These are phyloP conservation scores for Aegithalos caudatus DNA, from an alignment of 2,113 vertebrate genomes.

Conservation along the genomic window DNA sequence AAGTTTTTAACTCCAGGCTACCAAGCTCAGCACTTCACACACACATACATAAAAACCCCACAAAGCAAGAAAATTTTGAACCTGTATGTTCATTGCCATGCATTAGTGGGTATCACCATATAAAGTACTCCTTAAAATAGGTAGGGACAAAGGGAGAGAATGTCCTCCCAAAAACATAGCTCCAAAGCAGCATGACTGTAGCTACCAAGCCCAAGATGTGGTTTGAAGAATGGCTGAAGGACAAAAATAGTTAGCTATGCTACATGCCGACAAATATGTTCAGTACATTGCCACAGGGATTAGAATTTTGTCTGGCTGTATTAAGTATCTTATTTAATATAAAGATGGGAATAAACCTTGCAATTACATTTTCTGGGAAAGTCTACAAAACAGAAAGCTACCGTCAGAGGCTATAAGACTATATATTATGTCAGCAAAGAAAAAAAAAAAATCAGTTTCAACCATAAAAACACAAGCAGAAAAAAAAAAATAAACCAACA, in stretches of 20 bases:
- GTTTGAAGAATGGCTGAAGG: constrained; percentile 25
- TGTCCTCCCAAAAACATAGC: background rate
- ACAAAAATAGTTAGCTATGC: constrained; percentile 32
- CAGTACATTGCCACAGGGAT: constrained; percentile 26
- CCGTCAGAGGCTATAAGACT: background rate
- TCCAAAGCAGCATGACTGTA: background rate
- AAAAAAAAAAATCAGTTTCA: background rate
- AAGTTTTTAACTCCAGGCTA: background rate
- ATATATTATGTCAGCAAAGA: background rate
- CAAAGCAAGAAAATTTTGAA: background rate
- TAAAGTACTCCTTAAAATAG: background rate
- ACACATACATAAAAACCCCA: background rate
- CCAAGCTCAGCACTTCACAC: background rate
- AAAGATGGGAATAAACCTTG: constrained; percentile 23
- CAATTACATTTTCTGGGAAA: constrained; percentile 45
- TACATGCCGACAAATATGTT: background rate
- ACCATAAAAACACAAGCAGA: background rate
- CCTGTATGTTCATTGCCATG: background rate
- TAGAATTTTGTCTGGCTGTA: constrained; percentile 23
- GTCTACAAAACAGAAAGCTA: background rate
- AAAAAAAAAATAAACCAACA: background rate
- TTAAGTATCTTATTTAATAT: constrained; percentile 57
- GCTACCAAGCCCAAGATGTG: background rate
- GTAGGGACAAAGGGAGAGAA: background rate
- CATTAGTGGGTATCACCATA: background rate